A percentile compares a stretch with the other conserved stretches of the same genome.
Conservation (phyloP, 2,113 vertebrate genomes). For the Suncus etruscus region DNA sequence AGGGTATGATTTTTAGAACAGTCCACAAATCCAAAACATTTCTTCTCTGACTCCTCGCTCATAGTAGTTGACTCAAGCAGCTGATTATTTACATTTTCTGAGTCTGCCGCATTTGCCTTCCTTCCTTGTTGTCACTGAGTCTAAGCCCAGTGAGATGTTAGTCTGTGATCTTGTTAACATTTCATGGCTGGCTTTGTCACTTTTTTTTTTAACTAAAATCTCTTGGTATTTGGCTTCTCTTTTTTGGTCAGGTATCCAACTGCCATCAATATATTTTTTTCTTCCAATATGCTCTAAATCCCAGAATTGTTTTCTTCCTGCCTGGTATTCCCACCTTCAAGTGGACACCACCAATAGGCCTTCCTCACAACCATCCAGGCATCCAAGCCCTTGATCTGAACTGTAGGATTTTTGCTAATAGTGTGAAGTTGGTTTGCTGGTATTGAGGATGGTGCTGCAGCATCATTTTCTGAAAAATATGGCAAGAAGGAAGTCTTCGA, state of each 20-base stretch:
- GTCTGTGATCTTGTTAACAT: conserved; percentile 7
- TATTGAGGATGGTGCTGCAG: background rate
- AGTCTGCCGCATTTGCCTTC: background rate
- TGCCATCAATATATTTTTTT: background rate
- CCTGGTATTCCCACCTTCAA: conserved; percentile 22
- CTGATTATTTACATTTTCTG: background rate
- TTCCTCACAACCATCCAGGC: too few relatives aligned
- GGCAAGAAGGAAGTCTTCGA: too few relatives aligned
- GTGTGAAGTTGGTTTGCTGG: too few relatives aligned
- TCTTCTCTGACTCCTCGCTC: background rate
- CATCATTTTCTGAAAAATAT: conserved; percentile 10
- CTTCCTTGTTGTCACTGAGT: background rate
- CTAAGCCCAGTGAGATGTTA: background rate
- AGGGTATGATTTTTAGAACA: too few relatives aligned
- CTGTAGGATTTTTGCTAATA: background rate
- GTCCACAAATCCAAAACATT: background rate
- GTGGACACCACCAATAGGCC: background rate
- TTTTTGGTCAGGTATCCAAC: conserved; percentile 25
- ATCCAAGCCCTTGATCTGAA: background rate
- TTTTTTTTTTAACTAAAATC: background rate
- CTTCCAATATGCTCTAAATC: background rate
- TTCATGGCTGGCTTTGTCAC: background rate
- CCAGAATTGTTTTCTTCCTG: conserved; percentile 21
- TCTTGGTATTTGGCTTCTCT: background rate
- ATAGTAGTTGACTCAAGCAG: background rate